Evolutionary conservation across 2,113 vertebrate species (phyloP).

Genomic region (Phyllostomus hastatus): DNA sequence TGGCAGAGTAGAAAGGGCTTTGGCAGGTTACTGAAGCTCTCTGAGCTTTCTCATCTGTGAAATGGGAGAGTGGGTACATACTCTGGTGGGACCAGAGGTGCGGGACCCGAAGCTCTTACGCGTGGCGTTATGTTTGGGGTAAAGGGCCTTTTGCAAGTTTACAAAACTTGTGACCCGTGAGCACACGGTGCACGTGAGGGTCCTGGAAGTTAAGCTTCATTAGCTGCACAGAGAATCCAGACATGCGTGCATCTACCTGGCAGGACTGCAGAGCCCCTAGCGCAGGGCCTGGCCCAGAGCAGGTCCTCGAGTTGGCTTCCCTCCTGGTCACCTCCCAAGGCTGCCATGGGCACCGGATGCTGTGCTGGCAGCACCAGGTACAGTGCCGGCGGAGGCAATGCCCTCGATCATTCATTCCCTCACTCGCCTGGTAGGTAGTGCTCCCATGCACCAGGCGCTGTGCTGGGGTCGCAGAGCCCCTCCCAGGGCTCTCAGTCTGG

Average conservation of each 20-base stretch:
- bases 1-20: neutral
- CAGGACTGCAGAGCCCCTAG: neutral
- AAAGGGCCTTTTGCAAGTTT: neutral
- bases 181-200: neutral
- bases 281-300: neutral
- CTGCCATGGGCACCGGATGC: accelerated
- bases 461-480: neutral
- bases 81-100: neutral
- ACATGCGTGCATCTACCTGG: neutral
- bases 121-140: neutral
- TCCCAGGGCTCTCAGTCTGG: neutral
- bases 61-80: neutral
- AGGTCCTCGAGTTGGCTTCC: accelerated
- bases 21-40: neutral
- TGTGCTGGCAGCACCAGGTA: accelerated
- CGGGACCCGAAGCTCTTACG: neutral
- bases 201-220: neutral
- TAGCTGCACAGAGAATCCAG: neutral
- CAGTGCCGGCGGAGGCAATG: accelerated
- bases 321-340: accelerated
- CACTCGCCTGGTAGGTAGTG: neutral
- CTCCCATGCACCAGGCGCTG: accelerated
- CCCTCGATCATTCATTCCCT: neutral
- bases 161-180: neutral
- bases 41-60: neutral